These are phyloP conservation scores for Thalassaphorura encarpata DNA, from an alignment of 1,140 invertebrate species.

Conservation along the genomic window DNA sequence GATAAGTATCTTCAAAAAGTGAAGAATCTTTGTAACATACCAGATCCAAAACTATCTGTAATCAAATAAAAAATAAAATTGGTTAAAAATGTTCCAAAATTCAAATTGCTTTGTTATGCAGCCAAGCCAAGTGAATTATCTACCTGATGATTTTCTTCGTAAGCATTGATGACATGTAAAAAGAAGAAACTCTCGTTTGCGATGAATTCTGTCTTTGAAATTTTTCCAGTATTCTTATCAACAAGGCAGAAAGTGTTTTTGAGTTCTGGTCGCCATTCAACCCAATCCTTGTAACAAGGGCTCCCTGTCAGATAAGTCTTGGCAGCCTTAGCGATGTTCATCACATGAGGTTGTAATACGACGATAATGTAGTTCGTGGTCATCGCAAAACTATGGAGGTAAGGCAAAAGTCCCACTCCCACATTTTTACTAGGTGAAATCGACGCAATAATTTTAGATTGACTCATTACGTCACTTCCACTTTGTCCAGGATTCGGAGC, in stretches of 20 bases:
- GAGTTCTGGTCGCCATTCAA: conserved; percentile 41
- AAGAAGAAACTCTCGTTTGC: conserved; percentile 42
- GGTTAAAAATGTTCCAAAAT: not conserved
- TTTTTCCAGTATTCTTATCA: conserved; percentile 40
- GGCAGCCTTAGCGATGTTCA: conserved; percentile 11
- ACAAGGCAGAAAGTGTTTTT: conserved; percentile 41
- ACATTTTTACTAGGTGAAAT: conserved; percentile 13
- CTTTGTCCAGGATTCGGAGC: conserved; percentile 2
- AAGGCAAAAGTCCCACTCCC: conserved; percentile 11
- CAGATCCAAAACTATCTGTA: conserved; percentile 17
- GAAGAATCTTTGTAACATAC: conserved; percentile 12
- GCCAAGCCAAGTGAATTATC: not conserved
- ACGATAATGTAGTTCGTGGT: conserved; percentile 27
- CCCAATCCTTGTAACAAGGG: conserved; percentile 31
- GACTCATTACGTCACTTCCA: conserved; percentile 21
- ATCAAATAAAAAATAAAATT: not conserved
- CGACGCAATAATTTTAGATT: conserved; percentile 15
- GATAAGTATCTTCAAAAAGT: conserved; percentile 26
- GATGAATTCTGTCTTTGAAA: conserved; percentile 37
- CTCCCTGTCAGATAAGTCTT: conserved; percentile 16
- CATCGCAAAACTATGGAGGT: conserved; percentile 25
- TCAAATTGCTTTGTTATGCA: conserved; percentile 14
- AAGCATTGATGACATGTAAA: conserved; percentile 47
- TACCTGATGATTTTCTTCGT: conserved; percentile 43
- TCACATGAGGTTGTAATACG: conserved; percentile 24